phyloP scores from a whole-genome alignment of 2,888 invertebrate genomes.

The Saturnia pavonia region DNA sequence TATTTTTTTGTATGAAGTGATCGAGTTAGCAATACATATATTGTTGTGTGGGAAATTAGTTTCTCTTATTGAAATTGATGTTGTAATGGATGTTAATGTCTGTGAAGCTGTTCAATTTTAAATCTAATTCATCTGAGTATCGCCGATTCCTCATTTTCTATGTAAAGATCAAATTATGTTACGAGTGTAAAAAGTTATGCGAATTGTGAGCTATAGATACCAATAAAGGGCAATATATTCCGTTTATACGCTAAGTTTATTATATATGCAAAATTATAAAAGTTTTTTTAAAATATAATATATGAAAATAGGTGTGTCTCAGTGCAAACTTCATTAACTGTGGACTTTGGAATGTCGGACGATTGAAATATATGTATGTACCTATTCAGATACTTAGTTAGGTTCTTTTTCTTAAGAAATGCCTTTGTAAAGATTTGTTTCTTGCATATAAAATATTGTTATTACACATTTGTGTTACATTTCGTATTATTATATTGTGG shows the following conservation, averaged over 20 bases:
- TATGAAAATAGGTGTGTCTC: constrained; percentile 32
- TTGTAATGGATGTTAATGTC: background rate
- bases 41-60: constrained; percentile 1
- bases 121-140: background rate
- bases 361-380: background rate
- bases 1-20: constrained; percentile 9
- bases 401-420: background rate
- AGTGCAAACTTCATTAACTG: constrained; percentile 35
- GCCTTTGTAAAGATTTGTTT: no score
- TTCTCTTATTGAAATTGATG: background rate
- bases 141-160: background rate
- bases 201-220: background rate
- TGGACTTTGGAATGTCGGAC: constrained; percentile 2
- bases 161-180: constrained; percentile 8
- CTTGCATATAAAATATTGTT: background rate
- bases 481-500: no score
- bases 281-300: no score
- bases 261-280: background rate
- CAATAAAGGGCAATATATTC: background rate
- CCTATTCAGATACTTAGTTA: no score
- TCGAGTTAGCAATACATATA: background rate
- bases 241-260: background rate
- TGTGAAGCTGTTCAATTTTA: background rate
- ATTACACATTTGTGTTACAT: background rate
- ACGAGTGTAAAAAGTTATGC: background rate